phyloP scores from a whole-genome alignment of 2,888 invertebrate species.

The Drosophila imparisetae region DNA sequence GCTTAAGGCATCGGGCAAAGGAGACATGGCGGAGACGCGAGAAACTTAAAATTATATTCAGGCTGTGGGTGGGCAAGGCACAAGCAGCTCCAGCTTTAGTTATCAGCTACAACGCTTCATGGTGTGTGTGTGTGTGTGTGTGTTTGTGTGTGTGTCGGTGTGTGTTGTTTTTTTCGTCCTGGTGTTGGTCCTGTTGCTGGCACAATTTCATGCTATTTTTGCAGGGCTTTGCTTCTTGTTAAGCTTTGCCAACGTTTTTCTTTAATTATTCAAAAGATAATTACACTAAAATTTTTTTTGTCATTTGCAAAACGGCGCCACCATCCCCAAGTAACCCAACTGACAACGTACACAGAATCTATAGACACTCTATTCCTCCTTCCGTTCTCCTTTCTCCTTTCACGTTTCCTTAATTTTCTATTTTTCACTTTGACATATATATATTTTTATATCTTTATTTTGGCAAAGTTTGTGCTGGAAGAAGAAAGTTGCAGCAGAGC shows the following conservation, averaged over 20 bases:
- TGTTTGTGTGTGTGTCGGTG: constrained; percentile 23
- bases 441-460: constrained; percentile 25
- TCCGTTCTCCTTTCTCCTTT: constrained; percentile 1
- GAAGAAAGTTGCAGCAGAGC: constrained; percentile 60
- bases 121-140: constrained; percentile 8
- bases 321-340: constrained; percentile 58
- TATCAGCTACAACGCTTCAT: constrained; percentile 42
- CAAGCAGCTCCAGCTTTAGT: constrained; percentile 40
- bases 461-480: constrained; percentile 38
- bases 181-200: constrained; percentile 49
- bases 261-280: constrained; percentile 83
- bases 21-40: constrained; percentile 8
- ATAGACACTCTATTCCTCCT: constrained; percentile 50
- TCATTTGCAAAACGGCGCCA: constrained; percentile 60
- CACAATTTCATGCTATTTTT: constrained; percentile 50
- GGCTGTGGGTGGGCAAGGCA: constrained; percentile 19
- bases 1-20: constrained; percentile 27
- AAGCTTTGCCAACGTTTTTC: constrained; percentile 72
- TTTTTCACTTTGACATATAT: constrained; percentile 20
- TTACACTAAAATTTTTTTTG: constrained; percentile 72
- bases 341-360: constrained; percentile 58
- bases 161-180: constrained; percentile 31
- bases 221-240: constrained; percentile 51
- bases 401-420: constrained; percentile 9
- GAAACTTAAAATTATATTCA: constrained; percentile 69